Conservation (phyloP, 2,888 invertebrate species). For the Lobophora halterata region DNA sequence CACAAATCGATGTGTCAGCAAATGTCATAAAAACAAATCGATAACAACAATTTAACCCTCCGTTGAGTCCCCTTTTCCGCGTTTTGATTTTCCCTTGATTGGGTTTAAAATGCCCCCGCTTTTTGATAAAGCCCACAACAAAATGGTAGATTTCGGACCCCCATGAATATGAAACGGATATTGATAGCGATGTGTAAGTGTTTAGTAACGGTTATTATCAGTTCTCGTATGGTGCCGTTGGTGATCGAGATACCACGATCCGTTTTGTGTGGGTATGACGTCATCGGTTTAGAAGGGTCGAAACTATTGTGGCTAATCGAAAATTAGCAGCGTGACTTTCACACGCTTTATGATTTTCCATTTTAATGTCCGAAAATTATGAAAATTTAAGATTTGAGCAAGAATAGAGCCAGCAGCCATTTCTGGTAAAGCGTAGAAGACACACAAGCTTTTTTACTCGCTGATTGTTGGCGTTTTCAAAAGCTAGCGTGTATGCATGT, state of each 20-base stretch:
- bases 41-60: constrained; percentile 76
- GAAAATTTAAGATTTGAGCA: too few species aligned
- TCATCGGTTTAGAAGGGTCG: constrained; percentile 3
- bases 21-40: constrained; percentile 75
- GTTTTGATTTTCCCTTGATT: constrained; percentile 78
- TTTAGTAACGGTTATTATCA: constrained; percentile 25
- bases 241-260: constrained; percentile 10
- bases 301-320: not conserved
- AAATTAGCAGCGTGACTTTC: too few species aligned
- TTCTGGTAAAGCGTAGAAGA: too few species aligned
- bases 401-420: too few species aligned
- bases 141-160: constrained; percentile 56
- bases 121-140: constrained; percentile 66
- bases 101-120: constrained; percentile 74
- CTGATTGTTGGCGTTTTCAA: too few species aligned
- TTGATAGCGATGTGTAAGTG: constrained; percentile 34
- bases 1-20: constrained; percentile 68
- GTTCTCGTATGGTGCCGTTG: constrained; percentile 13
- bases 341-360: constrained; percentile 1
- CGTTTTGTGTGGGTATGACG: constrained; percentile 4
- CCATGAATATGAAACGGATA: constrained; percentile 47
- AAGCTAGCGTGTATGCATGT: too few species aligned
- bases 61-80: constrained; percentile 75
- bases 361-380: too few species aligned
- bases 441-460: too few species aligned